Evolutionary conservation across 2,113 vertebrate species (phyloP).

Genomic region (Datnioides undecimradiatus): DNA sequence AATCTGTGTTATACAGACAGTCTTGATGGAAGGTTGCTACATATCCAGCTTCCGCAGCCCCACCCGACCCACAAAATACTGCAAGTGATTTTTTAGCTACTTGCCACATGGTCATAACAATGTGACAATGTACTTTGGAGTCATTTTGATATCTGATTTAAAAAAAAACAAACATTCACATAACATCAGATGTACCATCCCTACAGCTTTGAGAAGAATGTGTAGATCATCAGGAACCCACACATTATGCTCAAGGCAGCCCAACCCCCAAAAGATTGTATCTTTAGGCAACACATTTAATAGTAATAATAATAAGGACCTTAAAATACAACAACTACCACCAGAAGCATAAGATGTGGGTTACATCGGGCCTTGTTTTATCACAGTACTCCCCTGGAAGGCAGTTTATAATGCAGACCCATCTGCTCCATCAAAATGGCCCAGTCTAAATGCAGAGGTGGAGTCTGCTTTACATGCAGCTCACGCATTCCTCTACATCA

Average conservation of each 20-base stretch:
- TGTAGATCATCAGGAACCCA: slow-evolving; percentile 29
- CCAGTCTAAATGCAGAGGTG: slow-evolving; percentile 81
- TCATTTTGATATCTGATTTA: neutral
- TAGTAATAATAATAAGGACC: slow-evolving; percentile 57
- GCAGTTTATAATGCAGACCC: slow-evolving; percentile 89
- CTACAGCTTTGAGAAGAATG: slow-evolving; percentile 13
- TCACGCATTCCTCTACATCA: slow-evolving; percentile 89
- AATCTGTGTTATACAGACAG: neutral
- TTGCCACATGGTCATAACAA: slow-evolving; percentile 5
- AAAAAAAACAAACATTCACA: neutral
- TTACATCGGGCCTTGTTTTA: slow-evolving; percentile 66
- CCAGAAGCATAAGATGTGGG: slow-evolving; percentile 51
- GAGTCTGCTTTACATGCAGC: slow-evolving; percentile 87
- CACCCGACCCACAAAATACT: neutral
- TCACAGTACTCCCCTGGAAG: slow-evolving; percentile 86
- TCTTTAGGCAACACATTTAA: slow-evolving; percentile 45
- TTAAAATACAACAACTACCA: slow-evolving; percentile 51
- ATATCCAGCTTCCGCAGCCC: neutral
- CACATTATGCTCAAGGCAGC: slow-evolving; percentile 36
- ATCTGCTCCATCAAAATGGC: slow-evolving; percentile 87
- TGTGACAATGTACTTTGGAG: neutral
- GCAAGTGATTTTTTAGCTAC: neutral
- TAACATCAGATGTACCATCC: slow-evolving; percentile 30
- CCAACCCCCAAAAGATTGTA: slow-evolving; percentile 20
- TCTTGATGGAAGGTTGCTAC: neutral